Evolutionary conservation across 1,140 invertebrate species (phyloP), one percentile per base, ranked within the genome.

Genomic region (Drosophila gunungcola): DNA sequence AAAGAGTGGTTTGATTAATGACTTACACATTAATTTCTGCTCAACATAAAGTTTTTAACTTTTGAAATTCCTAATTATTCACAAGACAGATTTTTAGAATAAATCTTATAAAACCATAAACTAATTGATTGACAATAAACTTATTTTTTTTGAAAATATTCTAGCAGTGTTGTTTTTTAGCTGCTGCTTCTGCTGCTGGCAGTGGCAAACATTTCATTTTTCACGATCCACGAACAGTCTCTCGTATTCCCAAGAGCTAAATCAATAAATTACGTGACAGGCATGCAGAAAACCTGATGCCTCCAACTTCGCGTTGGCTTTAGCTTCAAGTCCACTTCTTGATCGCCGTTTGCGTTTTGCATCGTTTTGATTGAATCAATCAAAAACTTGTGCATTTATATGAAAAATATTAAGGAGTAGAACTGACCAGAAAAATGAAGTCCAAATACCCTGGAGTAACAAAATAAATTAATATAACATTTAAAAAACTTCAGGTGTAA

Each of bases 251-350:
- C 89, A 91, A 90, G 81, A 91, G 89, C 84, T 82, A 91, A 91
- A 91, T 91, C 89, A 91, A 91, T 91, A 91, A 91, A 91, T 91
- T 91, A 91, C 89, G 89, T 91, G 89, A 91, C 89, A 90, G 89
- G 89, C 86, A 91, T 91, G 82, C 84, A 89, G 77, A 89, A 89
- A 89, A 89, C 77, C 78, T 84, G 84, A 89, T 89, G 77, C 72
- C 72, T 79, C 53, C 76, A 64, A 68, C 56, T 67, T 72, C 21
- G 70, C 57, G 32, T 45, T 49, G 29, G 72, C 61, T 70, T 69
- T 41, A 34, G 49, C 69, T 62, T 3, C 32, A 7, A 73, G 39
- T 73, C 55, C 36, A 74, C 69, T 55, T 70, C 68, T 70, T 36
- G 78, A 79, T 76, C 76, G 68, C 65, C 65, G 64, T 69, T 75